phyloP scores from a whole-genome alignment of 1,140 invertebrate genomes.

The Aphis craccivora region DNA sequence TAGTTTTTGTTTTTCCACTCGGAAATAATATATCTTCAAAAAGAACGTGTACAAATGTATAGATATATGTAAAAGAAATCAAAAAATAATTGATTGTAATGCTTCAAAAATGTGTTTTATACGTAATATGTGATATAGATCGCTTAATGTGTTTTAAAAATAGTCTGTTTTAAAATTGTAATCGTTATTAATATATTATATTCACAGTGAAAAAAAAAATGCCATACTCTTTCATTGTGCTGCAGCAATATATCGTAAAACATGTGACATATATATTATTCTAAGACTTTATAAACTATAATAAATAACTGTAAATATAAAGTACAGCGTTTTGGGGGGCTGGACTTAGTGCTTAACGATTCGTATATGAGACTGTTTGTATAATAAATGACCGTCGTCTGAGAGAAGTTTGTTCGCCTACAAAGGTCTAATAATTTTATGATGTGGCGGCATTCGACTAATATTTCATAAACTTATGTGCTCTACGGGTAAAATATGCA shows the following conservation, averaged over 20 bases:
- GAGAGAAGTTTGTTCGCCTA: slow-evolving; percentile 48
- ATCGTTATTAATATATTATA: neutral
- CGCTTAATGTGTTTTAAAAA: neutral
- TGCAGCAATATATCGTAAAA: neutral
- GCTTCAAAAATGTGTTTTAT: neutral
- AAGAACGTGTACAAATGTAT: neutral
- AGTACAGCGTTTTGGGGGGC: neutral
- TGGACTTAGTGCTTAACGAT: slow-evolving; percentile 43
- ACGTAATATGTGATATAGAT: neutral
- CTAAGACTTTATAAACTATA: slow-evolving; percentile 24
- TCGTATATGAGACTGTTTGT: slow-evolving; percentile 22
- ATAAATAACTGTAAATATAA: slow-evolving; percentile 49
- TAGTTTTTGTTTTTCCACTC: neutral
- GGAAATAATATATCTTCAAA: neutral
- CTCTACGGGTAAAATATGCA: neutral
- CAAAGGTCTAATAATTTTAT: slow-evolving; percentile 40
- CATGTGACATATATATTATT: neutral
- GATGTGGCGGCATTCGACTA: neutral
- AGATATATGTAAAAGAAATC: neutral
- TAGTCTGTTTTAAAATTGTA: neutral
- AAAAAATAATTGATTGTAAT: neutral
- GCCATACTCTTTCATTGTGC: neutral
- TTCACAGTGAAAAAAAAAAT: neutral
- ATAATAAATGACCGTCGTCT: slow-evolving; percentile 45
- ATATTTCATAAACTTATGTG: slow-evolving; percentile 40